phyloP scores from a whole-genome alignment of 2,113 vertebrate genomes.

The Tetrax tetrax region DNA sequence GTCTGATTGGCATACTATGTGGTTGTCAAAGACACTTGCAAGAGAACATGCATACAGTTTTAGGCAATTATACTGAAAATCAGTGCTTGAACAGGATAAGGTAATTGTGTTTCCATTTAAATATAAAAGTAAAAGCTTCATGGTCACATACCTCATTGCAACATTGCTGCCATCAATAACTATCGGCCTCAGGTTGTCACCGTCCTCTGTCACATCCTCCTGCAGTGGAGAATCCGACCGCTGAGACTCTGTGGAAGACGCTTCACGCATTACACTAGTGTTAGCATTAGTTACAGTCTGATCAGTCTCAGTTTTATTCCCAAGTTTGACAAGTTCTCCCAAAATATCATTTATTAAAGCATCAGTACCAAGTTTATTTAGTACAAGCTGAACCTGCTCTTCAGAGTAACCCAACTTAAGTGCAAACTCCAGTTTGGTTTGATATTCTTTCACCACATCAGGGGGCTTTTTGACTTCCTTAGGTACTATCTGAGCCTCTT shows the following conservation, averaged over 20 bases:
- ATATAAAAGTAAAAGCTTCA: slow-evolving; percentile 6
- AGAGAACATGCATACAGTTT: neutral
- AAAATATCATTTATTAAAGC: slow-evolving; percentile 97
- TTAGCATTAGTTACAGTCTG: slow-evolving; percentile 73
- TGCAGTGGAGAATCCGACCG: slow-evolving; percentile 87
- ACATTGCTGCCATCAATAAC: slow-evolving; percentile 98
- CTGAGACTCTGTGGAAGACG: slow-evolving; percentile 82
- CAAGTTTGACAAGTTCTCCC: slow-evolving; percentile 96
- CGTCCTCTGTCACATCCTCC: slow-evolving; percentile 81
- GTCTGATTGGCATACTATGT: neutral
- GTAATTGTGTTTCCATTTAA: neutral
- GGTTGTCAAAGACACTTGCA: rapidly evolving
- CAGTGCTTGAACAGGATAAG: neutral
- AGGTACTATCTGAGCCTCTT: slow-evolving; percentile 71
- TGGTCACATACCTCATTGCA: slow-evolving; percentile 91
- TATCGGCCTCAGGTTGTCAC: slow-evolving; percentile 91
- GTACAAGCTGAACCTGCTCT: slow-evolving; percentile 91
- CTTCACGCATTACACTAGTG: slow-evolving; percentile 72
- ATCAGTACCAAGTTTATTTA: slow-evolving; percentile 92
- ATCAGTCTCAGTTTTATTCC: slow-evolving; percentile 89
- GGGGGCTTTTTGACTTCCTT: slow-evolving; percentile 77
- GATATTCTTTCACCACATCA: slow-evolving; percentile 85
- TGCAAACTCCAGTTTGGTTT: slow-evolving; percentile 96
- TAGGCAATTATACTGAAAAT: neutral
- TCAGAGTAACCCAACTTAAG: slow-evolving; percentile 96